phyloP scores from a whole-genome alignment of 2,797 vertebrate genomes.

The Artibeus lituratus region DNA sequence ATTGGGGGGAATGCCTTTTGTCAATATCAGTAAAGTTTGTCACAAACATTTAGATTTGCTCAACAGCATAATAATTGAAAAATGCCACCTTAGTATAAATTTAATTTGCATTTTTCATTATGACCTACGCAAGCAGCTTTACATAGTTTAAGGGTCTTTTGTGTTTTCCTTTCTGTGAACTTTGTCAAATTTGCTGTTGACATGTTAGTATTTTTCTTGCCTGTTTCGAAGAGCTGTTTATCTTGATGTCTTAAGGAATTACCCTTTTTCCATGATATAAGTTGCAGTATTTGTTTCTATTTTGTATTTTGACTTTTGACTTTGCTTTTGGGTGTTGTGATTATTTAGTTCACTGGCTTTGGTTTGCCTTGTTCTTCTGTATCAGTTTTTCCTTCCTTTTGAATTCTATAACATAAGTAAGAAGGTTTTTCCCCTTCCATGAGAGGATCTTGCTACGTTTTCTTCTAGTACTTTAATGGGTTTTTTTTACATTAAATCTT shows the following conservation, averaged over 20 bases:
- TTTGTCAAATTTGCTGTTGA: neutral
- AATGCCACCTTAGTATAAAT: neutral
- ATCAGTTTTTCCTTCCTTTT: neutral
- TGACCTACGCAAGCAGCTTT: neutral
- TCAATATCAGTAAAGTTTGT: neutral
- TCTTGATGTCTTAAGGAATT: neutral
- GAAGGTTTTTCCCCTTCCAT: neutral
- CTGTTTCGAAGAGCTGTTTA: neutral
- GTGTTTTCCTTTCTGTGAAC: neutral
- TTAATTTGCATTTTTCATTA: constrained; percentile 19
- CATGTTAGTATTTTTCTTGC: neutral
- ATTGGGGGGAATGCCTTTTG: neutral
- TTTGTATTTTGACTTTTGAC: neutral
- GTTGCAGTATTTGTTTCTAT: neutral
- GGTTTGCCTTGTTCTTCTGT: neutral
- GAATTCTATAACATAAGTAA: neutral
- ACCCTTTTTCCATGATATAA: neutral
- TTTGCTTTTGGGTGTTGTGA: neutral
- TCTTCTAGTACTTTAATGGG: neutral
- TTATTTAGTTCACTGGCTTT: neutral
- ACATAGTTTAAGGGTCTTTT: neutral
- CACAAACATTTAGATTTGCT: neutral
- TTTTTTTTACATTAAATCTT: neutral
- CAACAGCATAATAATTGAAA: neutral
- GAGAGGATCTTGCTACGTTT: neutral